Conservation (phyloP, 64 coral and sea anemone species). For the Pocillopora damicornis region DNA sequence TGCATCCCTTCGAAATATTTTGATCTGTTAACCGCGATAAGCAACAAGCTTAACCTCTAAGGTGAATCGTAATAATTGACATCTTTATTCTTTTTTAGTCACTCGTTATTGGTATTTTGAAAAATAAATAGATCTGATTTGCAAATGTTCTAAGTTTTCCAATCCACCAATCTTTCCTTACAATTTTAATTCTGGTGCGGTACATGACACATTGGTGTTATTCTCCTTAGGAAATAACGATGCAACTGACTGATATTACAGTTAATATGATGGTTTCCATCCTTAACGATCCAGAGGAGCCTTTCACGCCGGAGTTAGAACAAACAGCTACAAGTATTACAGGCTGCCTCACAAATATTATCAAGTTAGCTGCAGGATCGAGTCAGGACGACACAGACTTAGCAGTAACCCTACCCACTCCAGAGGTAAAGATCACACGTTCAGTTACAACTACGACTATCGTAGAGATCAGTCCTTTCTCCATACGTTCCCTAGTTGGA, state of each 20-base stretch:
- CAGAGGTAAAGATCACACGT: background rate
- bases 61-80: too few relatives aligned
- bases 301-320: background rate
- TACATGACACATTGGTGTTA: background rate
- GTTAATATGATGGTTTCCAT: background rate
- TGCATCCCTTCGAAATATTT: too few relatives aligned
- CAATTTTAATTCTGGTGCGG: background rate
- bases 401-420: background rate
- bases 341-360: background rate
- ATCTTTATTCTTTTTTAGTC: background rate
- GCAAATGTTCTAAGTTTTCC: too few relatives aligned
- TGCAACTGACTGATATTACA: background rate
- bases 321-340: background rate
- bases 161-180: background rate
- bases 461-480: too few relatives aligned
- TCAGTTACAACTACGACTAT: too few relatives aligned
- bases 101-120: too few relatives aligned
- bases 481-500: too few relatives aligned
- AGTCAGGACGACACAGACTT: background rate
- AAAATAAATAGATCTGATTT: too few relatives aligned
- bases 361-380: background rate
- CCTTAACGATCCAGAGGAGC: conserved; percentile 3
- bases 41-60: too few relatives aligned
- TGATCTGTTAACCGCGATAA: too few relatives aligned
- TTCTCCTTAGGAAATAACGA: background rate